Percentiles rank a stretch among this genome's conserved stretches.
Conservation (phyloP, 2,888 invertebrate species). For the Drosophila multiciliata region DNA sequence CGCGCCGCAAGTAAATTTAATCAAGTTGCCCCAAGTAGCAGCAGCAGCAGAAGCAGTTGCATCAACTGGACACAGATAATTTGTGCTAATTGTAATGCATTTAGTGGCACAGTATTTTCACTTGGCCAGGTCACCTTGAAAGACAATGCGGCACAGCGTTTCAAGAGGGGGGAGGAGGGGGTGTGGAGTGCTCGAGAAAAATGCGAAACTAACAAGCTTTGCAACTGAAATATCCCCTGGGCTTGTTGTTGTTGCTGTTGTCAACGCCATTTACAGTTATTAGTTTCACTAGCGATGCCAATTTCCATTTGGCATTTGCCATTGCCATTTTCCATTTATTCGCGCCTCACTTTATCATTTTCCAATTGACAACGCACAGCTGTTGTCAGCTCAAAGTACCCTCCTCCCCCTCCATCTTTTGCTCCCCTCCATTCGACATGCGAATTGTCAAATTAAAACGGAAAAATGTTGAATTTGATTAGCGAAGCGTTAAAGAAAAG, state of each 20-base stretch:
- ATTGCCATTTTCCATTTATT: conserved; percentile 63
- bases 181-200: conserved; percentile 8
- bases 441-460: conserved; percentile 80
- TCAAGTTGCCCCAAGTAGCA: conserved; percentile 60
- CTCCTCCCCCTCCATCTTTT: not conserved
- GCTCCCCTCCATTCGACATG: conserved; percentile 35
- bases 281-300: conserved; percentile 63
- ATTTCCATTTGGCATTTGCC: conserved; percentile 55
- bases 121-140: conserved; percentile 52
- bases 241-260: conserved; percentile 24
- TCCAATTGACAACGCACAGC: conserved; percentile 79
- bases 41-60: conserved; percentile 43
- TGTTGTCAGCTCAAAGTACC: conserved; percentile 48
- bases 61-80: conserved; percentile 70
- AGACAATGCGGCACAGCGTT: conserved; percentile 2
- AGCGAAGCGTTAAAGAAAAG: conserved; percentile 78
- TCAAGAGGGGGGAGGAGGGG: not conserved
- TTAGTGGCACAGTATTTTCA: conserved; percentile 40
- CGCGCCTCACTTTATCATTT: conserved; percentile 72
- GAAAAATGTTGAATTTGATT: conserved; percentile 81
- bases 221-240: conserved; percentile 13
- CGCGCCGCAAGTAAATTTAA: conserved; percentile 69
- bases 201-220: conserved; percentile 51
- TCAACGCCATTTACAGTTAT: conserved; percentile 54
- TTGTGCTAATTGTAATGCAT: conserved; percentile 76